Percentiles rank a stretch among this genome's conserved stretches.
Conservation (phyloP, 2,113 vertebrate genomes). For the Zapornia atra region DNA sequence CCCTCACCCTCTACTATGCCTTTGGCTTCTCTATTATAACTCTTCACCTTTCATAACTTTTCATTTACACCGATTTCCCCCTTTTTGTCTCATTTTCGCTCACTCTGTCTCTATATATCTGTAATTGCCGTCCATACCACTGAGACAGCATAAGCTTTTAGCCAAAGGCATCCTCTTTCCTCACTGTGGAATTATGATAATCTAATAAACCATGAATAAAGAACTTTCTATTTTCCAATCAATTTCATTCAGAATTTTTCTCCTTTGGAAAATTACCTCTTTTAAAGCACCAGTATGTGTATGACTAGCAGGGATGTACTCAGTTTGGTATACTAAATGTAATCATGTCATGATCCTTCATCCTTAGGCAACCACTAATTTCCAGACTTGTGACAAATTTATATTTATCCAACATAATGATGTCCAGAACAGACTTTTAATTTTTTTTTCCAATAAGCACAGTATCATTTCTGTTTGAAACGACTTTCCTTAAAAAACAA, state of each 20-base stretch:
- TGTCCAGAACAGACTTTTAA: background rate
- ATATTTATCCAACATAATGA: background rate
- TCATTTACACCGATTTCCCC: background rate
- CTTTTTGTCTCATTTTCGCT: background rate
- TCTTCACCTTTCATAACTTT: background rate
- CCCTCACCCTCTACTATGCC: background rate
- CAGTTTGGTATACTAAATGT: background rate
- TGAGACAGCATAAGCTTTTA: background rate
- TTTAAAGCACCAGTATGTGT: background rate
- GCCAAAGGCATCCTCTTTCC: background rate
- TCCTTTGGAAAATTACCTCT: background rate
- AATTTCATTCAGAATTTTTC: conserved; percentile 18
- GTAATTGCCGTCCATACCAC: background rate
- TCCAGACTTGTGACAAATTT: background rate
- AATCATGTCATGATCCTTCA: background rate
- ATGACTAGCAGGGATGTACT: background rate
- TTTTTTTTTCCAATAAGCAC: background rate
- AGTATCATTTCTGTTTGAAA: background rate
- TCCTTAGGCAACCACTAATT: background rate
- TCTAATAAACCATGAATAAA: conserved; percentile 1
- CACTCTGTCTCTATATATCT: background rate
- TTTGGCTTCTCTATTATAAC: background rate
- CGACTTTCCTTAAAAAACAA: background rate
- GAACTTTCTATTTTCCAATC: background rate
- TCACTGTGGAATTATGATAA: background rate